Evolutionary conservation across 2,797 vertebrate species (phyloP).

Genomic region (Leptodactylus fallax): DNA sequence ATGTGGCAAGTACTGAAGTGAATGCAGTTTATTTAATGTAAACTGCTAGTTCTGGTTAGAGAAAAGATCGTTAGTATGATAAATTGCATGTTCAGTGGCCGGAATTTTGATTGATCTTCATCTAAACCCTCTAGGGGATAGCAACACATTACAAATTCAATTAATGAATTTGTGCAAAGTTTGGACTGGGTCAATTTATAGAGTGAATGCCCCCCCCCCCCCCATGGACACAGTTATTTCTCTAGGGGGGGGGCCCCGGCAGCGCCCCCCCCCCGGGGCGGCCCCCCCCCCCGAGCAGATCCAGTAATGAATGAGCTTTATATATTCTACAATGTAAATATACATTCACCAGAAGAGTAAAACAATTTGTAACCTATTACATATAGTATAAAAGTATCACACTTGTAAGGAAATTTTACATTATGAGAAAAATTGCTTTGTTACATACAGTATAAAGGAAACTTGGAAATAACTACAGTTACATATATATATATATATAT

Average conservation of each 20-base stretch:
- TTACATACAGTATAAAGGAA: no score
- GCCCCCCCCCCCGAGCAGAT: conserved; percentile 28
- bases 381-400: background rate
- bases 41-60: conserved; percentile 41
- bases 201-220: conserved; percentile 48
- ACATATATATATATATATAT: no score
- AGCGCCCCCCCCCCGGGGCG: no score
- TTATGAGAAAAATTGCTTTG: no score
- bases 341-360: conserved; percentile 15
- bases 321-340: conserved; percentile 50
- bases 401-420: background rate
- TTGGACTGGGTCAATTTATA: conserved; percentile 56
- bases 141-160: conserved; percentile 58
- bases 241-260: no score
- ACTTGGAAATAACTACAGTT: no score
- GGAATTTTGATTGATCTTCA: conserved; percentile 60
- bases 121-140: conserved; percentile 33
- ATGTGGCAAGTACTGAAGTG: background rate
- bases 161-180: conserved; percentile 50
- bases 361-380: background rate
- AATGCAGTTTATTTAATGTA: background rate
- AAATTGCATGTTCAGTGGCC: conserved; percentile 54
- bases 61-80: conserved; percentile 57
- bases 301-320: conserved; percentile 18
- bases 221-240: no score